Base-by-base conservation (phyloP, 2,888 invertebrate genomes). In the Melanargia galathea region DNA sequence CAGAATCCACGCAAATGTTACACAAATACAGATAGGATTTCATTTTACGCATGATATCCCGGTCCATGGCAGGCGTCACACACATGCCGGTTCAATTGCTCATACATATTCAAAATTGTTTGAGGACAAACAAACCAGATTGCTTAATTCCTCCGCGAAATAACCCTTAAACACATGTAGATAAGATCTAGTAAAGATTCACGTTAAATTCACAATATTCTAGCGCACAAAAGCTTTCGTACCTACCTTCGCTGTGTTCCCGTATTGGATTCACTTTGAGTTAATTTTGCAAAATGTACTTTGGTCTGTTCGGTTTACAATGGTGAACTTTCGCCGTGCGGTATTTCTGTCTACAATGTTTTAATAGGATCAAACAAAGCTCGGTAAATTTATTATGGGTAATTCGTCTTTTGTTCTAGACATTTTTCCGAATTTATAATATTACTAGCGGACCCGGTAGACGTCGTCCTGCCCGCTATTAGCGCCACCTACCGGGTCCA, bases 31-130 rank as follows among this genome's bases (percentile, higher is more conserved):
- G 1, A 11, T 11, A 20, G 48, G 18, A 63, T 68, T 67, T 46
- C 38, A 66, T 67, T 66, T 64, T 49, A 62, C 65, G 62, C 62
- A 62, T 67, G 62, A 68, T 56, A 71, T 70, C 75, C 70, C 64
- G 67, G 75, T 77, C 69, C 75, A 75, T 81, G 81, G 78, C 82
- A 81, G 78, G 75, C 77, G 79, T 77, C 77, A 77, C 73, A 74
- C 73, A 74, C 70, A 74, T 70, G 70, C 71, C 68, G 74, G 71
- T 80, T 78, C 79, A 74, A 79, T 80, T 79, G 70, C 82, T 84
- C 84, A 86, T 86, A 77, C 83, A 86, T 86, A 86, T 86, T 85
- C 84, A 86, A 71, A 75, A 68, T 63, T 68, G 60, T 69, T 68
- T 65, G 70, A 71, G 70, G 67, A 67, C 67, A 65, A 67, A 57